Evolutionary conservation across 2,113 vertebrate genomes (phyloP).

Genomic region (Oxyruncus cristatus): DNA sequence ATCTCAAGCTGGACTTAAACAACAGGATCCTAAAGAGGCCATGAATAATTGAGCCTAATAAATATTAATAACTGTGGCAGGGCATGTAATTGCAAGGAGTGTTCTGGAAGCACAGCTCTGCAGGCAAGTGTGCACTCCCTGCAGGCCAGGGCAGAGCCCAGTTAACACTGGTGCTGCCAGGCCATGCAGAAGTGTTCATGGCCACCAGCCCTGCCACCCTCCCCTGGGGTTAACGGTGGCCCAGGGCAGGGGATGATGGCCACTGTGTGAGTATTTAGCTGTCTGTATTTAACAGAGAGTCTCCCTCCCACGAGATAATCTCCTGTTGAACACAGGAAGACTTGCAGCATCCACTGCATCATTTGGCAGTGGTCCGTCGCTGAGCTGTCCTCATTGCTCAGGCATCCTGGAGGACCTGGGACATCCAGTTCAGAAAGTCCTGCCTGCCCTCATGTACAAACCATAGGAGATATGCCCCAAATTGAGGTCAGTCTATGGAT

Average conservation of each 20-base stretch:
- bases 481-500: not conserved
- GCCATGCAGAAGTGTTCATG: not conserved
- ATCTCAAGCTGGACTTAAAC: slow-evolving; percentile 60
- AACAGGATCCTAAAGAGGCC: slow-evolving; percentile 60
- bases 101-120: slow-evolving; percentile 52
- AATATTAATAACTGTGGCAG: slow-evolving; percentile 65
- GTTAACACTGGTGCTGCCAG: slow-evolving; percentile 15
- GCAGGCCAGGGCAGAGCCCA: not conserved
- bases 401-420: not conserved
- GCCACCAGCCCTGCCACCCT: not conserved
- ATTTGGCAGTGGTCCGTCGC: not conserved
- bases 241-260: not conserved
- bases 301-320: not conserved
- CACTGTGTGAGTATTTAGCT: not conserved
- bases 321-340: accelerated
- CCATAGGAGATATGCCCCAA: not conserved
- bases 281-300: not conserved
- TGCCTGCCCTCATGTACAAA: not conserved
- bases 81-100: slow-evolving; percentile 59
- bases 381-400: not conserved
- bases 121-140: not conserved
- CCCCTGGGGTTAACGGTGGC: not conserved
- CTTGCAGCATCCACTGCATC: not conserved
- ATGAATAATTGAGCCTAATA: slow-evolving; percentile 69
- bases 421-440: not conserved